Conservation (phyloP, 2,888 invertebrate genomes). For the Brenthis daphne region DNA sequence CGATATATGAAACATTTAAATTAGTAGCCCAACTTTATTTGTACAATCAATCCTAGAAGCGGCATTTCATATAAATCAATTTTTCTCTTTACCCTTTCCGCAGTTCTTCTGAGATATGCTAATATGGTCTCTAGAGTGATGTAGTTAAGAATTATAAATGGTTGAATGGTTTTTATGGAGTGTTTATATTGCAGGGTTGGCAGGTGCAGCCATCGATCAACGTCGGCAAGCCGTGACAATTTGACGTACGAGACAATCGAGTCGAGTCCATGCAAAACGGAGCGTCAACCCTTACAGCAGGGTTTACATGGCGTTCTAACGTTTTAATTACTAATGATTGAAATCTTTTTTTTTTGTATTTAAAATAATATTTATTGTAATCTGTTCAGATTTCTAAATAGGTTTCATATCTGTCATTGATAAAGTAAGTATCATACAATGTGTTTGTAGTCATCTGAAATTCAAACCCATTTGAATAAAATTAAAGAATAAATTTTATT, state of each 20-base stretch:
- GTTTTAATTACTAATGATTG: neutral
- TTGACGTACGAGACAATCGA: constrained; percentile 80
- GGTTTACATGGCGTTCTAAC: constrained; percentile 53
- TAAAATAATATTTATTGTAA: too few relatives aligned
- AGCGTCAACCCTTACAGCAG: constrained; percentile 49
- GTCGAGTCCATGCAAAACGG: constrained; percentile 69
- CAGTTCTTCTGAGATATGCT: neutral
- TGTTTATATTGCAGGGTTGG: constrained; percentile 45
- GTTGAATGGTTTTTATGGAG: constrained; percentile 32
- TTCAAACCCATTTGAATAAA: too few relatives aligned
- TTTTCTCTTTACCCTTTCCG: constrained; percentile 37
- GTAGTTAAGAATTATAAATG: constrained; percentile 25
- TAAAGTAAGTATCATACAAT: too few relatives aligned
- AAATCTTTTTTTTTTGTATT: too few relatives aligned
- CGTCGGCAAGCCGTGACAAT: constrained; percentile 68
- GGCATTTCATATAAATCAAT: constrained; percentile 34
- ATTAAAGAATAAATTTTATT: too few relatives aligned
- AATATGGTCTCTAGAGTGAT: constrained; percentile 17
- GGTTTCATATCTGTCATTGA: too few relatives aligned
- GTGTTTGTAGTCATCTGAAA: too few relatives aligned
- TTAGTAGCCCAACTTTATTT: constrained; percentile 13
- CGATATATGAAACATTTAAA: neutral
- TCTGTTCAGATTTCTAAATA: too few relatives aligned
- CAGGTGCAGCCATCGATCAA: constrained; percentile 79
- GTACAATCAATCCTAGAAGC: constrained; percentile 33